Evolutionary conservation across 2,797 vertebrate genomes (phyloP), one percentile per base, ranked within the genome.

Genomic region (Poeciliopsis paucimaculata): DNA sequence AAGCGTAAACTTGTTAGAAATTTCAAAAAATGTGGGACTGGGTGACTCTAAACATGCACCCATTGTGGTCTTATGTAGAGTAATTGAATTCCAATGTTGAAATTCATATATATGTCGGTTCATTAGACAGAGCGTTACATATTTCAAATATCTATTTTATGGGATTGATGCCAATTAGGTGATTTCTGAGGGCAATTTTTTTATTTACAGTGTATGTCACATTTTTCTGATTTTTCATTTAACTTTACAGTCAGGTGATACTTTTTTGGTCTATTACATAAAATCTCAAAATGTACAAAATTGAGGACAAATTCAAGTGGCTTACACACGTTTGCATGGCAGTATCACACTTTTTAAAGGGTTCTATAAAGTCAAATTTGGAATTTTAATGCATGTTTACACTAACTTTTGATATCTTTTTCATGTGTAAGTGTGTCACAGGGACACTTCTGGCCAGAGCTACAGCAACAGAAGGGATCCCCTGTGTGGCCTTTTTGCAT

Each of bases 381-480:
- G 18, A 10, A 68, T 68, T 26, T 66, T 11, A 41, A 5, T 26
- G 5, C 41, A 45, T 28, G n/a, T 71, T 71, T 45, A 45, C 5
- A 8, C 13, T 9, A 45, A 45, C 68, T 45, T 71, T n/a, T 45
- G 45, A 71, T 12, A n/a, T 43, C 70, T 47, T 72, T 55, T 68
- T 31, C 45, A 77, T 76, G 49, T 80, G 45, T 70, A 77, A 77
- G 76, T 85, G 72, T 82, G 90, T 86, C 84, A 87, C 45, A 86
- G 80, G 85, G 87, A 78, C 92, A 89, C 89, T 87, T 94, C 92
- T 94, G 91, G 90, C 82, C 82, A 86, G 81, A 89, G 82, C 82
- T 71, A 83, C 55, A 39, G 84, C 78, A 86, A 88, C 91, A 93
- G 91, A 94, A 91, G 90, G 87, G 78, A 86, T 91, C 91, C 85